Evolutionary conservation across 2,888 invertebrate genomes (phyloP).

Genomic region (Melieria omissa): DNA sequence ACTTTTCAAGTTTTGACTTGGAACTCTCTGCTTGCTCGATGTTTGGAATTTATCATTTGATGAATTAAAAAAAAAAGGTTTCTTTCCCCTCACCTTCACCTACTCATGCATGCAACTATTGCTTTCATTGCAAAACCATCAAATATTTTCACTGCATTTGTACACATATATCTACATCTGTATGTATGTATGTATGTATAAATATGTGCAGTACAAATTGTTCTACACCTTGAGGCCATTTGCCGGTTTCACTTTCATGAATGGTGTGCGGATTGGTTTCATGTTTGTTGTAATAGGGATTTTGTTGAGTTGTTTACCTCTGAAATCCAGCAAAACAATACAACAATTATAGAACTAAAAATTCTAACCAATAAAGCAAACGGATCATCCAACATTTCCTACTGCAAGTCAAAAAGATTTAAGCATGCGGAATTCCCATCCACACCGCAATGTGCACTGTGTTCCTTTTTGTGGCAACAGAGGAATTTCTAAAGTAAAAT

Average conservation of each 20-base stretch:
- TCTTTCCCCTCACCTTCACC: no score
- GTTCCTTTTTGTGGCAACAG: no score
- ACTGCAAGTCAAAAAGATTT: constrained; percentile 59
- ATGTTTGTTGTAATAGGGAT: constrained; percentile 33
- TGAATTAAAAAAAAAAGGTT: no score
- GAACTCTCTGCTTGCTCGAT: no score
- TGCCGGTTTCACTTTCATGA: background rate
- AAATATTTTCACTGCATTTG: background rate
- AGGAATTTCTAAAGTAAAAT: no score
- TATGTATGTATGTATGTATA: constrained; percentile 20
- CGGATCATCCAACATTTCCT: constrained; percentile 62
- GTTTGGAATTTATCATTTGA: no score
- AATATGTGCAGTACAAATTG: background rate
- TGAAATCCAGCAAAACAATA: constrained; percentile 40
- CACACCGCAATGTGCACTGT: background rate
- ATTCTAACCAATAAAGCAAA: constrained; percentile 59
- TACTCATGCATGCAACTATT: no score
- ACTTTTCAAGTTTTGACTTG: no score
- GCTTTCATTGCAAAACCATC: no score
- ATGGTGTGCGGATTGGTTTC: constrained; percentile 13
- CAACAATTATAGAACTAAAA: constrained; percentile 44
- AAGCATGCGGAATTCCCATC: constrained; percentile 58
- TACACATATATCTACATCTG: background rate
- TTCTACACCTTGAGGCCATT: constrained; percentile 10
- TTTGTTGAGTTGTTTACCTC: constrained; percentile 22